Evolutionary conservation across 2,113 vertebrate genomes (phyloP), one percentile per base, ranked within the genome.

Genomic region (Leptodactylus fuscus): DNA sequence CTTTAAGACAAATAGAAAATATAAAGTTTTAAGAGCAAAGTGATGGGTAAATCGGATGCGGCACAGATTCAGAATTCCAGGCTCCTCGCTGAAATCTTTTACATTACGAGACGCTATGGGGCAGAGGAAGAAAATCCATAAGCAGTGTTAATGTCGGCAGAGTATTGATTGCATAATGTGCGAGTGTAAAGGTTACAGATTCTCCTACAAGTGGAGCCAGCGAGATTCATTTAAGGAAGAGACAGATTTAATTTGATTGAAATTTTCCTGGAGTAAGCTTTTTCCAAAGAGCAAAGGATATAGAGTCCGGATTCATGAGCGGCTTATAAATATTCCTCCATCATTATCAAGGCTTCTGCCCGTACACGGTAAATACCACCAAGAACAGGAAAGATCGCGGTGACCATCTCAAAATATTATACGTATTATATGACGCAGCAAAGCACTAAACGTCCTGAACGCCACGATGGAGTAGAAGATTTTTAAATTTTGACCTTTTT

Each of bases 131-230:
- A 77, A 78, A 85, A 79, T 85, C 83, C 24, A 85, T 85, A 85
- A 34, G 32, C 29, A 53, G 75, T 70, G 44, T 36, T 79, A 79
- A 53, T 85, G 83, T 48, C 60, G 83, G 46, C 83, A 79, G 75
- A 67, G 75, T 85, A 85, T 85, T 79, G 83, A 85, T 85, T 85
- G 83, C 32, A 53, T 85, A 79, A 85, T 85, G 83, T 51, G 83
- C 34, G 16, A 49, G 75, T 70, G 60, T 79, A 85, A 79, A 85
- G 83, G 83, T 85, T 85, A 85, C 60, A 36, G 22, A 79, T 85
- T 85, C 75, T 8, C 83, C 74, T 71, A 70, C 60, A 55, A 69
- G 69, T 85, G 83, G 83, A 79, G 83, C 83, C 83, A 79, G 62
- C 44, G 44, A 85, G 62, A 85, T 79, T 79, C 75, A 70, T 46